Percentiles rank a stretch among this genome's conserved stretches.
Conservation (phyloP, 2,797 vertebrate species). For the Spondyliosoma cantharus region DNA sequence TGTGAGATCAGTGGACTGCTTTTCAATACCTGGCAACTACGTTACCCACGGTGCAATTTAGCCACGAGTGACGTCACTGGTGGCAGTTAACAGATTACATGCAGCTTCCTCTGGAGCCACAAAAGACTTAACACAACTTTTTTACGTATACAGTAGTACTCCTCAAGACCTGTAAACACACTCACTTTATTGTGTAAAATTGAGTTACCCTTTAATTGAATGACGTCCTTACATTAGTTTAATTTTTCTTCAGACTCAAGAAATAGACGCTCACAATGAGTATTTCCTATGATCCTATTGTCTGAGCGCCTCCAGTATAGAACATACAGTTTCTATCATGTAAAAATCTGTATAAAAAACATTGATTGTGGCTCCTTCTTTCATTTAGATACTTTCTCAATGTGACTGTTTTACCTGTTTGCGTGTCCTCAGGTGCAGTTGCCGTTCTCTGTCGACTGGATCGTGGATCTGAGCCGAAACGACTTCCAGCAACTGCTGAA, state of each 20-base stretch:
- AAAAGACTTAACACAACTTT: too few relatives aligned
- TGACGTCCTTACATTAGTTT: neutral
- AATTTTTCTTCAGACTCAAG: neutral
- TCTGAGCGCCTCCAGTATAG: neutral
- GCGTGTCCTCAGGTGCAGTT: conserved; percentile 87
- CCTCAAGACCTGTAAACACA: too few relatives aligned
- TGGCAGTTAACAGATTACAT: too few relatives aligned
- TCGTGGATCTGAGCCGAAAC: conserved; percentile 91
- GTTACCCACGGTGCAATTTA: too few relatives aligned
- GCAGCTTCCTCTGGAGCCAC: too few relatives aligned
- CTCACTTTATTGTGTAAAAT: too few relatives aligned
- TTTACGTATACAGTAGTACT: too few relatives aligned
- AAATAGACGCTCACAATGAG: neutral
- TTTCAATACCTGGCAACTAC: too few relatives aligned
- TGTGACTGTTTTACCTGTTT: neutral
- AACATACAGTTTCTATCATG: neutral
- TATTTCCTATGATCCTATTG: neutral
- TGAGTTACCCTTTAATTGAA: neutral
- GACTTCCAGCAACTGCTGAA: conserved; percentile 97
- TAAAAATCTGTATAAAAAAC: neutral
- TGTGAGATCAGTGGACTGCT: too few relatives aligned
- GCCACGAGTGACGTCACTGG: too few relatives aligned
- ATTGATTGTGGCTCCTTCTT: neutral
- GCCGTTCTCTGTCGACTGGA: conserved; percentile 91
- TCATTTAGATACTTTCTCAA: neutral